phyloP scores from a whole-genome alignment of 2,113 vertebrate species.

The Urocolius indicus region DNA sequence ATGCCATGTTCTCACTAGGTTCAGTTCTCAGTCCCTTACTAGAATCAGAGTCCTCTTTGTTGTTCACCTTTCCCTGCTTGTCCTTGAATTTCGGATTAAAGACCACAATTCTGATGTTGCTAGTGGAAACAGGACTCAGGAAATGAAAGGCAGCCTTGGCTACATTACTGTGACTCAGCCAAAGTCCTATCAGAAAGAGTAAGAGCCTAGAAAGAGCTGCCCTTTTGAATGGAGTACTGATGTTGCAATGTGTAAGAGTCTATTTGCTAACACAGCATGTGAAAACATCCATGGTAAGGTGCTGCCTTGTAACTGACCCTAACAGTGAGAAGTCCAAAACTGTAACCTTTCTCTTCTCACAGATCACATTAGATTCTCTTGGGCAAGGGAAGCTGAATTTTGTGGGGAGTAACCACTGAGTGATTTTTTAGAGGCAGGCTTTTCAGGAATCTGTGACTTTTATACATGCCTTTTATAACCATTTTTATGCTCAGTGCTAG shows the following conservation, averaged over 20 bases:
- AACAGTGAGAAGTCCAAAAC: background rate
- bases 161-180: slow-evolving; percentile 6
- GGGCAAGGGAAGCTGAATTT: background rate
- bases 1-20: background rate
- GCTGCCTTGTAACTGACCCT: background rate
- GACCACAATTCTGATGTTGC: background rate
- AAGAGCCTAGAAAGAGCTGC: background rate
- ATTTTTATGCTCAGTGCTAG: background rate
- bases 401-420: background rate
- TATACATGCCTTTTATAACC: background rate
- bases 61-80: background rate
- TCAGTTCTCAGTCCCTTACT: background rate
- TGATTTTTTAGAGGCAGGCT: slow-evolving; percentile 10
- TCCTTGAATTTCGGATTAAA: background rate
- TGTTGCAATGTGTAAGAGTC: background rate
- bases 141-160: slow-evolving; percentile 1
- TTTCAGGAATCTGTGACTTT: slow-evolving; percentile 44
- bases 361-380: background rate
- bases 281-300: background rate
- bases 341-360: background rate
- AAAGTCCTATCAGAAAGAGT: background rate
- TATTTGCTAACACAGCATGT: background rate
- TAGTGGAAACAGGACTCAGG: background rate
- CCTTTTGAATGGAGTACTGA: background rate
- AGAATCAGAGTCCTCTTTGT: background rate